A percentile compares a stretch with the other conserved stretches of the same genome.
Conservation (phyloP, 2,113 vertebrate species). For the Myotis davidii region DNA sequence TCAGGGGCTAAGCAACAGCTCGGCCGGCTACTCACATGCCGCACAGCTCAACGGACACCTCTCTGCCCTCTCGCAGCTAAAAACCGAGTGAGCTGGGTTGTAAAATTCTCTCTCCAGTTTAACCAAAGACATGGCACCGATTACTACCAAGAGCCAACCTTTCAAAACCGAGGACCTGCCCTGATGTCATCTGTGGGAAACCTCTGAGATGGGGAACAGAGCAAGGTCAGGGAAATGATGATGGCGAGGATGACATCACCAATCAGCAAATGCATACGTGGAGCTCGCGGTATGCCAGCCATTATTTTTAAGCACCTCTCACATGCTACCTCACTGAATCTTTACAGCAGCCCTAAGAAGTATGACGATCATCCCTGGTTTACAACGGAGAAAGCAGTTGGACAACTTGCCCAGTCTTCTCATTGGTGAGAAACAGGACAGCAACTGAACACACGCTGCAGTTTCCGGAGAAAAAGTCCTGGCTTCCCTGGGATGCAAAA, state of each 20-base stretch:
- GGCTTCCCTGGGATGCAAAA: background rate
- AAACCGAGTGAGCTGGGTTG: background rate
- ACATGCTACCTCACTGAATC: background rate
- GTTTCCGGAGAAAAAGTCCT: background rate
- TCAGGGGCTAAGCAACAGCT: background rate
- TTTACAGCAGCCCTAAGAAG: background rate
- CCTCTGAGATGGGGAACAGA: background rate
- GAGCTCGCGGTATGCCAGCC: background rate
- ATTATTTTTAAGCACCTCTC: background rate
- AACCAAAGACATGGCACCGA: background rate
- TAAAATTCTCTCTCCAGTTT: background rate
- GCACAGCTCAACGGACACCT: no score
- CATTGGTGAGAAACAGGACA: background rate
- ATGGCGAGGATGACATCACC: rapidly evolving
- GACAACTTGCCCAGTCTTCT: background rate
- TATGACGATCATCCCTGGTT: background rate
- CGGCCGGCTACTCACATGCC: rapidly evolving
- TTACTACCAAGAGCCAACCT: background rate
- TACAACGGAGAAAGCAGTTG: background rate
- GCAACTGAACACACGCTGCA: background rate
- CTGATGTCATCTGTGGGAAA: background rate
- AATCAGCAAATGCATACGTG: rapidly evolving
- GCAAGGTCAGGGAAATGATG: background rate
- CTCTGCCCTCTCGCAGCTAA: background rate
- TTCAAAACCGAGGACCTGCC: background rate